A percentile compares a stretch with the other conserved stretches of the same genome.
Evolutionary conservation across 2,888 invertebrate genomes (phyloP).

Genomic region (Marasmarcha lunaedactyla): DNA sequence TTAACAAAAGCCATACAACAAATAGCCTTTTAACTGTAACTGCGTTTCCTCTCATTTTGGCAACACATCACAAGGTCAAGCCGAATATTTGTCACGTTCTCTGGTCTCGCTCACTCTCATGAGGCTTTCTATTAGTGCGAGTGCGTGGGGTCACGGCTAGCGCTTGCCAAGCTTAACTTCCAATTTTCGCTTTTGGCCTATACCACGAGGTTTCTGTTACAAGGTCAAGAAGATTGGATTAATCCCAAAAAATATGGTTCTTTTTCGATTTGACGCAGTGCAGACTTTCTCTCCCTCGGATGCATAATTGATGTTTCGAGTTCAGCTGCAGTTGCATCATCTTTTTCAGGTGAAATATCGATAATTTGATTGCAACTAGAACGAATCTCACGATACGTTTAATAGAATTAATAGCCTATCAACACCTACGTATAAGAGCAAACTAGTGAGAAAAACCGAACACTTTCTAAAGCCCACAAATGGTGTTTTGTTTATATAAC

Average conservation of each 20-base stretch:
- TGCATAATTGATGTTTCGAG: too few relatives aligned
- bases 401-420: too few relatives aligned
- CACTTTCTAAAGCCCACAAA: constrained; percentile 1
- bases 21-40: not conserved
- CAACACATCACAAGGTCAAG: not conserved
- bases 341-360: too few relatives aligned
- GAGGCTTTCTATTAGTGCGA: not conserved
- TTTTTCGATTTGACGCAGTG: not conserved
- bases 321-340: too few relatives aligned
- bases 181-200: not conserved
- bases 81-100: not conserved
- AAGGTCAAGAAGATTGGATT: not conserved
- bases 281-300: not conserved
- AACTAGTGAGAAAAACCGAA: not conserved
- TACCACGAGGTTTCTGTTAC: not conserved
- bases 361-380: too few relatives aligned
- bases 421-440: not conserved
- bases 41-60: constrained; percentile 1
- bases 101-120: not conserved
- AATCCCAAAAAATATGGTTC: not conserved
- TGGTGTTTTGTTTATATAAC: constrained; percentile 31
- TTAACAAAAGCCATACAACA: not conserved
- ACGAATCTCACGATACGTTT: too few relatives aligned
- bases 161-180: not conserved
- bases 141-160: not conserved